These are phyloP conservation scores for Byasa hedistus DNA, from an alignment of 2,888 invertebrate species.

Conservation along the genomic window DNA sequence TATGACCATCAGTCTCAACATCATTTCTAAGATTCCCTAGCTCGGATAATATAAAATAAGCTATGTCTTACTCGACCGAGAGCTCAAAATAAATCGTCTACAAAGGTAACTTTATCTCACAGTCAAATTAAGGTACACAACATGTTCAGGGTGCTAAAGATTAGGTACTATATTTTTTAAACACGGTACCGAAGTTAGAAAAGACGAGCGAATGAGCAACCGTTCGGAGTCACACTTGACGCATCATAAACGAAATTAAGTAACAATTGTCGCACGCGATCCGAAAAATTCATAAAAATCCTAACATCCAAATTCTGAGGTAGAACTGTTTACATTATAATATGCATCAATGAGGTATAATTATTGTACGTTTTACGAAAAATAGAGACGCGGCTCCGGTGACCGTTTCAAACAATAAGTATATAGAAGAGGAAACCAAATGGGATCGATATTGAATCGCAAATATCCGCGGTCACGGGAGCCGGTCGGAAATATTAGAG, in stretches of 20 bases:
- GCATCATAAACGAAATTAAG: slow-evolving; percentile 60
- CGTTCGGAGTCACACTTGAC: slow-evolving; percentile 68
- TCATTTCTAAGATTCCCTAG: slow-evolving; percentile 69
- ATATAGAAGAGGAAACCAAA: slow-evolving; percentile 34
- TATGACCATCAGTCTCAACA: slow-evolving; percentile 78
- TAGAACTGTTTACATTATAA: slow-evolving; percentile 71
- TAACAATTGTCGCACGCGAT: slow-evolving; percentile 76
- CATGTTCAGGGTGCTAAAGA: slow-evolving; percentile 52
- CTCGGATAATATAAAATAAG: slow-evolving; percentile 67
- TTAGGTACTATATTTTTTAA: slow-evolving; percentile 61
- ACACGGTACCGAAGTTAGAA: slow-evolving; percentile 57
- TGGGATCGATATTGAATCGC: slow-evolving; percentile 35
- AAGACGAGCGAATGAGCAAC: slow-evolving; percentile 70
- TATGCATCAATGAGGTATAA: slow-evolving; percentile 75
- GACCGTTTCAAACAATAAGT: slow-evolving; percentile 34
- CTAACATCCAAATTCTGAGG: slow-evolving; percentile 78
- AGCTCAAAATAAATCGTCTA: slow-evolving; percentile 68
- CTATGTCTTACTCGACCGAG: slow-evolving; percentile 66
- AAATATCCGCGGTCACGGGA: slow-evolving; percentile 40
- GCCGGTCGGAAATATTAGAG: slow-evolving; percentile 58
- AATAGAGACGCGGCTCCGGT: slow-evolving; percentile 43
- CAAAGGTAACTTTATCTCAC: slow-evolving; percentile 75
- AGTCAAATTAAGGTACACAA: slow-evolving; percentile 67
- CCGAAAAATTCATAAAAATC: slow-evolving; percentile 68
- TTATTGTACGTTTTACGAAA: slow-evolving; percentile 66